Evolutionary conservation across 2,797 vertebrate genomes (phyloP).

Genomic region (Tapirus indicus): DNA sequence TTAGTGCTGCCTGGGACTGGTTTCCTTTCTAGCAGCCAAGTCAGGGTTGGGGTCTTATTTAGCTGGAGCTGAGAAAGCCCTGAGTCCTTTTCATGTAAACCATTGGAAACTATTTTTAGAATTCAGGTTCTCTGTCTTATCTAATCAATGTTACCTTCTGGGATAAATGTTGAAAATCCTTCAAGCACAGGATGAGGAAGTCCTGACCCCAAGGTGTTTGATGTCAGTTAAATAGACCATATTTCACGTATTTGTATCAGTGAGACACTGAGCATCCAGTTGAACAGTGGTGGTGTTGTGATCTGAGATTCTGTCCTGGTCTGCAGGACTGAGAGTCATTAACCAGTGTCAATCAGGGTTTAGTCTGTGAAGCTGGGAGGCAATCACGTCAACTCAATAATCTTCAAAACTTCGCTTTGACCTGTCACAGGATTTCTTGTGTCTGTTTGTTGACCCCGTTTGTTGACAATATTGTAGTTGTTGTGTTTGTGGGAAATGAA

Average conservation of each 20-base stretch:
- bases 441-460: not conserved
- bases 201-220: not conserved
- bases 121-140: slow-evolving; percentile 29
- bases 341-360: not conserved
- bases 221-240: not conserved
- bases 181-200: slow-evolving; percentile 19
- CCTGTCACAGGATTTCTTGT: not conserved
- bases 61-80: slow-evolving; percentile 35
- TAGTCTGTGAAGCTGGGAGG: not conserved
- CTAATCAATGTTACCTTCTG: slow-evolving; percentile 38
- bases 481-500: slow-evolving; percentile 37
- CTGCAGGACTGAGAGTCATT: not conserved
- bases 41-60: not conserved
- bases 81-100: slow-evolving; percentile 45
- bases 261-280: not conserved
- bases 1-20: not conserved
- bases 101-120: slow-evolving; percentile 57
- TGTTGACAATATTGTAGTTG: not conserved
- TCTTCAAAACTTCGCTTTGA: not conserved
- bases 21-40: not conserved
- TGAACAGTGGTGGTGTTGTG: not conserved
- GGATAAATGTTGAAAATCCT: slow-evolving; percentile 14
- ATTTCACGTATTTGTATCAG: not conserved
- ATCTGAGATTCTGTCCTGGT: not conserved
- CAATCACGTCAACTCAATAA: not conserved